Evolutionary conservation across 2,888 invertebrate genomes (phyloP).

Genomic region (Hydroisotoma schaefferi): DNA sequence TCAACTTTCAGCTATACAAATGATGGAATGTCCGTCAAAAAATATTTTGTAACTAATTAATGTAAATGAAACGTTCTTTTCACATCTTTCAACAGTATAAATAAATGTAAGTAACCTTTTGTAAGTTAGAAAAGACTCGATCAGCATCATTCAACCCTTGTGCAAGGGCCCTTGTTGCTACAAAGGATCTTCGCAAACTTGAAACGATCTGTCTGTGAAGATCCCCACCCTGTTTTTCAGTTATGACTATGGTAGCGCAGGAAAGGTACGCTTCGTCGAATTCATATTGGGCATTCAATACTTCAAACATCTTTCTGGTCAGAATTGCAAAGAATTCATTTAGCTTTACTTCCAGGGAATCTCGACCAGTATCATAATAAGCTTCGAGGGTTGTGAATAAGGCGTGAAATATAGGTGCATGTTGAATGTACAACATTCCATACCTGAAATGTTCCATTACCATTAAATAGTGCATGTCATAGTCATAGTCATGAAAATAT

Average conservation of each 20-base stretch:
- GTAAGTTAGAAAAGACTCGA: slow-evolving; percentile 44
- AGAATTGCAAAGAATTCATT: slow-evolving; percentile 88
- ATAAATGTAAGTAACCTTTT: slow-evolving; percentile 38
- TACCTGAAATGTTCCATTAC: slow-evolving; percentile 59
- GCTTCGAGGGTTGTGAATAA: slow-evolving; percentile 83
- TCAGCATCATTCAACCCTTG: slow-evolving; percentile 64
- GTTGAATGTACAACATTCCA: slow-evolving; percentile 90
- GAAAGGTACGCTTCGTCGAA: slow-evolving; percentile 63
- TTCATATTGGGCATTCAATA: slow-evolving; percentile 85
- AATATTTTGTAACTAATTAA: slow-evolving; percentile 2
- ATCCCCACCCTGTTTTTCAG: slow-evolving; percentile 47
- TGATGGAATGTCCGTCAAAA: background rate
- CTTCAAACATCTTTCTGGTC: slow-evolving; percentile 93
- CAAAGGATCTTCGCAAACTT: slow-evolving; percentile 68
- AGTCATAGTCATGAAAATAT: background rate
- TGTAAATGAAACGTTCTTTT: background rate
- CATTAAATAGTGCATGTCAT: background rate
- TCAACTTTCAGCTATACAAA: slow-evolving; percentile 42
- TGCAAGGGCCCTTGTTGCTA: slow-evolving; percentile 89
- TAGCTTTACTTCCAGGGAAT: slow-evolving; percentile 80
- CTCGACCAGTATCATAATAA: slow-evolving; percentile 80
- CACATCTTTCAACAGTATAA: slow-evolving; percentile 3
- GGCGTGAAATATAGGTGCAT: slow-evolving; percentile 86
- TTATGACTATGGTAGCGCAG: slow-evolving; percentile 46
- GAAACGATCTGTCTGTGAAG: slow-evolving; percentile 48